Evolutionary conservation across 2,888 invertebrate species (phyloP), one percentile per base, ranked within the genome.

Genomic region (Slavum lentiscoides): DNA sequence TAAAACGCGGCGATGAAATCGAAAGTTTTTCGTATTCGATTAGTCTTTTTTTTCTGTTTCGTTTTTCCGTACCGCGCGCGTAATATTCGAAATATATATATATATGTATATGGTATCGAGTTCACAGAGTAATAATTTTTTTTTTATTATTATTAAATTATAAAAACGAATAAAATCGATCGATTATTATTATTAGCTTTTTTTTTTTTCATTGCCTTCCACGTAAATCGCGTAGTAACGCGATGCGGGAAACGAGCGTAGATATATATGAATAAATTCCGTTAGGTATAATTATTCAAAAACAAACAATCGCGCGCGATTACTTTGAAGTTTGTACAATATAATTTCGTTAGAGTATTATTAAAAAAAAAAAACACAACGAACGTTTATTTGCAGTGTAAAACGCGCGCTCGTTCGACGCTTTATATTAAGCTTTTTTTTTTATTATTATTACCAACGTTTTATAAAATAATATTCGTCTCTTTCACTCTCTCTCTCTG

Each of bases 261-360:
- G n/a, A n/a, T 15, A 5, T n/a, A 39, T 37, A 19, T 43, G 59
- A 43, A 61, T 73, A 49, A 72, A 58, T 8, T 70, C 15, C 53
- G 21, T 21, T 62, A 74, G 73, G 73, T 74, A n/a, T n/a, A 74
- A 74, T 74, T 74, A 62, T 62, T 30, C 49, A 37, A 30, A 74
- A 74, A 53, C 30, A 74, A 74, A 62, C 62, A 49, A 62, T 49
- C 30, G 30, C 21, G 49, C 30, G 30, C 21, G 49, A 49, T 11
- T 49, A 13, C 43, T 53, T 74, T 62, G 39, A 74, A 37, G 49
- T 74, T 74, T 53, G 3, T 13, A 49, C 8, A 11, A 49, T 49
- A 49, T 49, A 74, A 74, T 74, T 53, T 62, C 19, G 49, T 74
- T 62, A 62, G 30, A 74, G 61, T 62, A 62, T 74, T 74, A 74